A percentile compares a stretch with the other conserved stretches of the same genome.
Evolutionary conservation across 2,797 vertebrate genomes (phyloP).

Genomic region (Molossus alvarezi): DNA sequence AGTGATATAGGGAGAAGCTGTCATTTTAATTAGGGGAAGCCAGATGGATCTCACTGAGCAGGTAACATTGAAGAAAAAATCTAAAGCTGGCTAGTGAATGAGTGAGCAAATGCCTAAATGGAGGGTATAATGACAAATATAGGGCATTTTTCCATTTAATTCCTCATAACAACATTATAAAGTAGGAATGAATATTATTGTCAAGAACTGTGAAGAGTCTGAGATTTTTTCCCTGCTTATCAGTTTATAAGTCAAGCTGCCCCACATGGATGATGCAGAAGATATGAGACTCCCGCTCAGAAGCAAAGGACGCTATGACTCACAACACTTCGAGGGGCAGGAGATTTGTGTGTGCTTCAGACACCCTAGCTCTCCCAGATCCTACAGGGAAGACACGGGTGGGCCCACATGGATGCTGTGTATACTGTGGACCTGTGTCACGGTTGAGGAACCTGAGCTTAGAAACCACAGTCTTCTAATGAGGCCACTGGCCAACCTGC

Average conservation of each 20-base stretch:
- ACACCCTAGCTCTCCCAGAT: background rate
- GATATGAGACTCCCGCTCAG: background rate
- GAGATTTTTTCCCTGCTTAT: background rate
- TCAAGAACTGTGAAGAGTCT: background rate
- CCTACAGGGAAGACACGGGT: background rate
- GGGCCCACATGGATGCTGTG: rapidly evolving
- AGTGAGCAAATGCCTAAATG: background rate
- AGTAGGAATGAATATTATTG: background rate
- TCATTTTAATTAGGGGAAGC: background rate
- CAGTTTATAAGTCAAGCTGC: background rate
- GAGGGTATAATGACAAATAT: background rate
- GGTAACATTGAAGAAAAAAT: background rate
- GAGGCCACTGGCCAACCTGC: background rate
- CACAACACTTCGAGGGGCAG: too few relatives aligned
- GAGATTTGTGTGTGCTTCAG: background rate
- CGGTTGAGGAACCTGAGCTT: background rate
- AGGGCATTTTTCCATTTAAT: background rate
- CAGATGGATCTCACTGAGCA: background rate
- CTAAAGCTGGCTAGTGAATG: background rate
- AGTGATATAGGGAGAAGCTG: background rate
- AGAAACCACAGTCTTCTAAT: background rate
- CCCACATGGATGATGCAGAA: background rate
- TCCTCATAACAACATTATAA: background rate
- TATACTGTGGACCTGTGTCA: background rate
- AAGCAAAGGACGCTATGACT: background rate